A percentile compares a stretch with the other conserved stretches of the same genome.
phyloP scores from a whole-genome alignment of 2,113 vertebrate species.

The Eolophus roseicapilla region DNA sequence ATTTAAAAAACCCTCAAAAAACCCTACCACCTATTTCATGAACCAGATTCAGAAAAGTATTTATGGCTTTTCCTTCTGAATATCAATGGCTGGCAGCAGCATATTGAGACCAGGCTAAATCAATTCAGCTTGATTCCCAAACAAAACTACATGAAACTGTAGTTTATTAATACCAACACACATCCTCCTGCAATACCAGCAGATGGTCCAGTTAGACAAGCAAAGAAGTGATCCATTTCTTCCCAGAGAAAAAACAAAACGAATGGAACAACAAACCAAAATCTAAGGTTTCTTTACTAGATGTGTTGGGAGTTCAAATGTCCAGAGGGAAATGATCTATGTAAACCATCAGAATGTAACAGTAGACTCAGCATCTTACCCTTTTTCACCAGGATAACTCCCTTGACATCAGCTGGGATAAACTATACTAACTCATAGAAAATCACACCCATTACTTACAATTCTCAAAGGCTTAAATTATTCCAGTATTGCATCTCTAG shows the following conservation, averaged over 20 bases:
- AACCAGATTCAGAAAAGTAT: background rate
- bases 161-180: background rate
- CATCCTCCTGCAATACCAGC: background rate
- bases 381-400: background rate
- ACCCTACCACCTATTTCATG: background rate
- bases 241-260: background rate
- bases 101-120: background rate
- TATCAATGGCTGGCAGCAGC: background rate
- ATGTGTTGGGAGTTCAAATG: background rate
- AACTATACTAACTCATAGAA: background rate
- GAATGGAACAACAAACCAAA: background rate
- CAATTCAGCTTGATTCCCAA: background rate
- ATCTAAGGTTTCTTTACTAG: background rate
- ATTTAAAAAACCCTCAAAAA: background rate
- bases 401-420: background rate
- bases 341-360: background rate
- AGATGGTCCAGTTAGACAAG: background rate
- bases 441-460: background rate
- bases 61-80: background rate
- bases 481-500: background rate
- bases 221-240: background rate
- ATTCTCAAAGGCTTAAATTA: background rate
- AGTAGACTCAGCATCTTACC: background rate
- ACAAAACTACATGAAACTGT: background rate
- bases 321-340: background rate